Evolutionary conservation across 1,140 invertebrate species (phyloP).

Genomic region (Dendrolimus punctatus): DNA sequence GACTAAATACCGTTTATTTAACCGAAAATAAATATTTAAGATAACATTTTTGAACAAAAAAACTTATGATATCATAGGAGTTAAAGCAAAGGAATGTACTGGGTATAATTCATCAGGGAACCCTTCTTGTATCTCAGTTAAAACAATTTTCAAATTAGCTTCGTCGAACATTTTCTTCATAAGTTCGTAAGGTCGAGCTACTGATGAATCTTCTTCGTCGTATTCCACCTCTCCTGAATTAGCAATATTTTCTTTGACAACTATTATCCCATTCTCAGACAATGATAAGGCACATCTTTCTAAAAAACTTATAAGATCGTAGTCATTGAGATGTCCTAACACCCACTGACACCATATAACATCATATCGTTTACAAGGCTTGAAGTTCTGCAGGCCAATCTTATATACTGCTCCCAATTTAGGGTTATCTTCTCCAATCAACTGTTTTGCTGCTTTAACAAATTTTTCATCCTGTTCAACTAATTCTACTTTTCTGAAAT

Average conservation of each 20-base stretch:
- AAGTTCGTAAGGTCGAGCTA: constrained; percentile 81
- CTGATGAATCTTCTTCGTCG: constrained; percentile 93
- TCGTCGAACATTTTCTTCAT: constrained; percentile 78
- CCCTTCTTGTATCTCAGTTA: constrained; percentile 84
- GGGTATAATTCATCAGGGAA: constrained; percentile 94
- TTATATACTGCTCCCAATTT: constrained; percentile 77
- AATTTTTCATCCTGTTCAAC: constrained; percentile 91
- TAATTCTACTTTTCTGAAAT: constrained; percentile 92
- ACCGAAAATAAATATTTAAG: too few relatives aligned
- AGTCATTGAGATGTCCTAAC: constrained; percentile 90
- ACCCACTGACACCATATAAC: constrained; percentile 99
- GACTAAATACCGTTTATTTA: too few relatives aligned
- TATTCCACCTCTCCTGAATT: constrained; percentile 78
- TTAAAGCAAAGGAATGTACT: constrained; percentile 93
- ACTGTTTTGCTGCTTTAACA: constrained; percentile 43
- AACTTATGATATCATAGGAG: constrained; percentile 46
- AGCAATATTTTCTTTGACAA: constrained; percentile 97
- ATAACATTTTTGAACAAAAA: not conserved
- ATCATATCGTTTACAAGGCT: constrained; percentile 85
- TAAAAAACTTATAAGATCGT: constrained; percentile 91
- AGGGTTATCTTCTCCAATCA: constrained; percentile 32
- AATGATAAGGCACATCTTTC: constrained; percentile 80
- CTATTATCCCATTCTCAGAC: constrained; percentile 83
- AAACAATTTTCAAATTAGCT: constrained; percentile 82
- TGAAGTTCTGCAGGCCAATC: constrained; percentile 85